These are phyloP conservation scores for Poeciliopsis infans DNA, from an alignment of 2,797 vertebrate species.

Conservation along the genomic window DNA sequence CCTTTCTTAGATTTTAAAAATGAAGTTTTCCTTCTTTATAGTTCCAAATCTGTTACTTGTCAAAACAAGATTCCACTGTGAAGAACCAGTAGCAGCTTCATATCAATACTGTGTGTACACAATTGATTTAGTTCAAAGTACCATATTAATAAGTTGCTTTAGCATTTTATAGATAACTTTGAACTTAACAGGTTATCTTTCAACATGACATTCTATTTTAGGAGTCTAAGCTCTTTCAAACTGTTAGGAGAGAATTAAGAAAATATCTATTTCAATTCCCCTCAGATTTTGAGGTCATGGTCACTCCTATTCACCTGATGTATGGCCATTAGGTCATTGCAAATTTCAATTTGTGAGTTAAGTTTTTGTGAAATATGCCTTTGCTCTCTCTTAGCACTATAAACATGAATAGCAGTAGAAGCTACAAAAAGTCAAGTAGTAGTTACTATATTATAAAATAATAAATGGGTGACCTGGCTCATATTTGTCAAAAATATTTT, in stretches of 20 bases:
- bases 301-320: neutral
- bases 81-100: neutral
- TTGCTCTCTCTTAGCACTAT: neutral
- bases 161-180: neutral
- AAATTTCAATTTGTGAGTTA: neutral
- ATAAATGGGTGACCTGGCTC: neutral
- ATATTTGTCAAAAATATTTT: neutral
- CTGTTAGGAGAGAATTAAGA: neutral
- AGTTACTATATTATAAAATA: neutral
- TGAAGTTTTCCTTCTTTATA: neutral
- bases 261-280: neutral
- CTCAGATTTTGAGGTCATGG: neutral
- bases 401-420: neutral
- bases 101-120: neutral
- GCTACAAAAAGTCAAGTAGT: neutral
- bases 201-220: neutral
- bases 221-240: neutral
- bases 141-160: neutral
- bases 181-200: neutral
- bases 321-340: neutral
- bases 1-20: slow-evolving; percentile 7
- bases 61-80: neutral
- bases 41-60: neutral
- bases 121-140: neutral
- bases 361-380: neutral